Evolutionary conservation across 2,113 vertebrate genomes (phyloP).

Genomic region (Cnemophilus loriae): DNA sequence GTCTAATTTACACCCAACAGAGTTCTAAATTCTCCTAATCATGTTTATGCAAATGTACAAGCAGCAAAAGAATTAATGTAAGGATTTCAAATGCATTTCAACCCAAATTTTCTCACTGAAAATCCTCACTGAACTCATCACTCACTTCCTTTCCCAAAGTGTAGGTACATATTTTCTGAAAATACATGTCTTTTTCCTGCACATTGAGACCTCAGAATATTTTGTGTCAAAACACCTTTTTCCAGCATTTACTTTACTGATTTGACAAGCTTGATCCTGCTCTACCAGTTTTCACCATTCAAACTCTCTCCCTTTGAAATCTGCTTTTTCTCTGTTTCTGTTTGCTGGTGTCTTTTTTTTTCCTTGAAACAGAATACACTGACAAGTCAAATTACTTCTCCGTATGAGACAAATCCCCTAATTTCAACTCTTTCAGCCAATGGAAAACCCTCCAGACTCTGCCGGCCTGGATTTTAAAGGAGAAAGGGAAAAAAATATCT

Average conservation of each 20-base stretch:
- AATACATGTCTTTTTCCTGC: not conserved
- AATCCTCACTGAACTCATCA: not conserved
- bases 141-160: not conserved
- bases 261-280: rapidly evolving
- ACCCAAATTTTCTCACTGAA: not conserved
- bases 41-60: not conserved
- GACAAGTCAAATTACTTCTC: not conserved
- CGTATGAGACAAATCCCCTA: rapidly evolving
- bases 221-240: not conserved
- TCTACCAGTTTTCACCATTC: not conserved
- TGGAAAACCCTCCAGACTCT: not conserved
- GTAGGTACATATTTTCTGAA: not conserved
- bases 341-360: not conserved
- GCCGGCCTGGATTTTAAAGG: not conserved
- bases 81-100: not conserved
- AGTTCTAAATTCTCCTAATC: not conserved
- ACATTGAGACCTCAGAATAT: rapidly evolving
- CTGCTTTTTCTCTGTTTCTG: rapidly evolving
- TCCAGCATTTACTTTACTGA: not conserved
- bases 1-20: not conserved
- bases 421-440: not conserved
- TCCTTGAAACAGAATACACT: not conserved
- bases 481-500: not conserved
- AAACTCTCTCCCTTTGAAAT: not conserved
- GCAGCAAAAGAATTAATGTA: not conserved